Base-by-base conservation (phyloP, 2,888 invertebrate genomes). In the Drosophila paracracens region DNA sequence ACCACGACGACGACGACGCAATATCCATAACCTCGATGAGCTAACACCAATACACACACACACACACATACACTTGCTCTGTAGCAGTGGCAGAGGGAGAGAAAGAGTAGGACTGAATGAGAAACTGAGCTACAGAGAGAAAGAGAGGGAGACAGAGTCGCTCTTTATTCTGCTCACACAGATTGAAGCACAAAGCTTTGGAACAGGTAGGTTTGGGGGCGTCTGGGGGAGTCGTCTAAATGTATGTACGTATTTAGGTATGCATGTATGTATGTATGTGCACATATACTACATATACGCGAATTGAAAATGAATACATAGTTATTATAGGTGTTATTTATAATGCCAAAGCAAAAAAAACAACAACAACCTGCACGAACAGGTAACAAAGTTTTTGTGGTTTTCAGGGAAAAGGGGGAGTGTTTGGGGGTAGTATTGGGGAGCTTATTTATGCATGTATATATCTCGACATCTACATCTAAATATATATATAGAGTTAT, bases 271-370 rank as follows among this genome's bases (percentile, higher is more conserved):
- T 38, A 38, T 54, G 16, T 33, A 31, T 31, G 36, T 48, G 35
- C n/a, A 48, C n/a, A 67, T 29, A 29, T 25, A 38, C 27, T 54
- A 51, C 11, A 25, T 43, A 68, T 77, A 71, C 79, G 84, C 82
- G 84, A 89, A 87, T 87, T 84, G 76, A 72, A 84, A 89, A 89
- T 74, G 84, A 89, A 89, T 87, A 84, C 84, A 87, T 87, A 83
- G 82, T 83, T 81, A 84, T 82, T 89, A 89, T 89, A 87, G 88
- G 89, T 84, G 87, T 89, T 84, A 87, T 89, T 84, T 84, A 79
- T 79, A 84, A 61, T 66, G 77, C 77, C 70, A 70, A 57, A 46
- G 65, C 52, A 62, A 51, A 60, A 56, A 36, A 57, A 59, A 33
- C 52, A 60, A 35, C 66, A 48, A 59, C 52, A 74, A 79, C 70